Evolutionary conservation across 2,113 vertebrate species (phyloP).

Genomic region (Stegostoma tigrinum): DNA sequence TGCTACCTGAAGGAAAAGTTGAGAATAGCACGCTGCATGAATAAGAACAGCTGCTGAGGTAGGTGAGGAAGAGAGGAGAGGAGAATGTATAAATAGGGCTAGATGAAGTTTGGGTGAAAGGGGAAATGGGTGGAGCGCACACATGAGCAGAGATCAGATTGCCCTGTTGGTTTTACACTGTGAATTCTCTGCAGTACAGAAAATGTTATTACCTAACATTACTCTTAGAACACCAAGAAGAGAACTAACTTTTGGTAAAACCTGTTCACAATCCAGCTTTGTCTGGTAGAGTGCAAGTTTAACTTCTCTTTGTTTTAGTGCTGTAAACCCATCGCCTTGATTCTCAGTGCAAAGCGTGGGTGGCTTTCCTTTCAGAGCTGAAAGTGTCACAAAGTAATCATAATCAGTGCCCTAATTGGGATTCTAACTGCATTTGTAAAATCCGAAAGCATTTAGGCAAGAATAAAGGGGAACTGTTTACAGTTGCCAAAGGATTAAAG

Average conservation of each 20-base stretch:
- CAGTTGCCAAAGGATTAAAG: background rate
- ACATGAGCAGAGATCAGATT: background rate
- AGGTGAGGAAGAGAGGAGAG: background rate
- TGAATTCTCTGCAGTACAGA: background rate
- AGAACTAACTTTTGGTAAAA: background rate
- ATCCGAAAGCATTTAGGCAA: background rate
- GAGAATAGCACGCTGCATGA: background rate
- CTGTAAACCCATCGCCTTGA: background rate
- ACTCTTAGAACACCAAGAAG: background rate
- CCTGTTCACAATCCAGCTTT: background rate
- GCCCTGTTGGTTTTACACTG: background rate
- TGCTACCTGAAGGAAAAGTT: background rate
- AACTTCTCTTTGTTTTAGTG: background rate
- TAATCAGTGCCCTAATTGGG: background rate
- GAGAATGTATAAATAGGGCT: background rate
- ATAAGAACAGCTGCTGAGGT: background rate
- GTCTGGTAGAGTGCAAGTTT: background rate
- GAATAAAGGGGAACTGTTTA: background rate
- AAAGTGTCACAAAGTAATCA: background rate
- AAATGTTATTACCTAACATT: background rate
- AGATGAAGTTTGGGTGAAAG: background rate
- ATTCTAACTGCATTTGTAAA: background rate
- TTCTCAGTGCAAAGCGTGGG: background rate
- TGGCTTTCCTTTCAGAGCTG: background rate
- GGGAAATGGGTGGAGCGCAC: background rate